Base-by-base conservation (phyloP, 2,113 vertebrate species). In the Myrmecobius fasciatus region DNA sequence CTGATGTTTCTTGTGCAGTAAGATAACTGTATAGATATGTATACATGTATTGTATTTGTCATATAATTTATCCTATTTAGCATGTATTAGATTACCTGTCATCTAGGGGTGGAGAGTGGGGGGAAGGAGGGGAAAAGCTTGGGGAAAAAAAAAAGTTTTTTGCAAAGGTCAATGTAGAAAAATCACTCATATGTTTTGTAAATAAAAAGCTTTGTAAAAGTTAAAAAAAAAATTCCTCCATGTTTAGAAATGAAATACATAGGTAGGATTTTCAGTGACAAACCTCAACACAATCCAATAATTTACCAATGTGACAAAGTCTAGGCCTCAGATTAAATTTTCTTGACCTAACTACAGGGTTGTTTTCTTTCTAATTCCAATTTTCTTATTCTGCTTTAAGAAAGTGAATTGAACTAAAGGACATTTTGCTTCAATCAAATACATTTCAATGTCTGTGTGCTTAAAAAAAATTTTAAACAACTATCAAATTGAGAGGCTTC, bases 161-260 rank as follows among this genome's bases (percentile, higher is more conserved):
- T n/a, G n/a, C n/a, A n/a, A n/a, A n/a, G n/a, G n/a, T n/a, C n/a
- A n/a, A n/a, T n/a, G n/a, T n/a, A n/a, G n/a, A n/a, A n/a, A n/a
- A n/a, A n/a, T n/a, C n/a, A n/a, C n/a, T n/a, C n/a, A n/a, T n/a
- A n/a, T n/a, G n/a, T n/a, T n/a, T n/a, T n/a, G n/a, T n/a, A n/a
- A n/a, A n/a, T n/a, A n/a, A n/a, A n/a, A n/a, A n/a, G n/a, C n/a
- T n/a, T n/a, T n/a, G n/a, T n/a, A n/a, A n/a, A n/a, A n/a, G n/a
- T n/a, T n/a, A n/a, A n/a, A n/a, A n/a, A n/a, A n/a, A n/a, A n/a
- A 96, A 96, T 96, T 95, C 97, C 91, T 94, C 94, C 95, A 97
- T 89, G 95, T 95, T 95, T 6, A 54, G 51, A 96, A 96, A 94
- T 93, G 51, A 24, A 95, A 67, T 49, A 52, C 8, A 91, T 95